Conservation (phyloP, 2,113 vertebrate species). For the Peucedramus taeniatus region DNA sequence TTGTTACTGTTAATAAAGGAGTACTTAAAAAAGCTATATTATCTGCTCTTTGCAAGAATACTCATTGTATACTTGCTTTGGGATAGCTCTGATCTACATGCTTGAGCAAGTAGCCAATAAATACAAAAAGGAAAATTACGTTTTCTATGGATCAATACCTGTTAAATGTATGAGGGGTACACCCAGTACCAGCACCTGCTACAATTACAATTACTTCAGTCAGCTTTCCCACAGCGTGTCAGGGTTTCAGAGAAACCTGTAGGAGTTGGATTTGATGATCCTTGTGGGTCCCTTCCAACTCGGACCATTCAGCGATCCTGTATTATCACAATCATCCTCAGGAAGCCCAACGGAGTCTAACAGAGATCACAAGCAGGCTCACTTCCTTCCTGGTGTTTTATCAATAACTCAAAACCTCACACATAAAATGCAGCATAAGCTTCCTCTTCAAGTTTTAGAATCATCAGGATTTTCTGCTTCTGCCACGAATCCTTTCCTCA, state of each 20-base stretch:
- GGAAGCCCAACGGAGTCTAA: not conserved
- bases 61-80: not conserved
- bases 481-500: not conserved
- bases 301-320: not conserved
- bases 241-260: not conserved
- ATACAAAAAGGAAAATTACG: not conserved
- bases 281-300: not conserved
- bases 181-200: not conserved
- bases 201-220: not conserved
- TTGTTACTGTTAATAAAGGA: not conserved
- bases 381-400: not conserved
- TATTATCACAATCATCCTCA: not conserved
- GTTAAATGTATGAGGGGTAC: not conserved
- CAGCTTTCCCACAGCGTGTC: not conserved
- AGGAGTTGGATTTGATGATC: not conserved
- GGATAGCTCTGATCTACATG: not conserved
- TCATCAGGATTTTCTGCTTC: not conserved
- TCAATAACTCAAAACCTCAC: not conserved
- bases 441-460: not conserved
- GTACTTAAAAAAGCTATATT: not conserved
- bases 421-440: not conserved
- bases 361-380: not conserved
- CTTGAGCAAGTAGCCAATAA: not conserved
- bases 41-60: not conserved
- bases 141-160: not conserved